Conservation (phyloP, 1,140 invertebrate genomes). For the Adelges cooleyi region DNA sequence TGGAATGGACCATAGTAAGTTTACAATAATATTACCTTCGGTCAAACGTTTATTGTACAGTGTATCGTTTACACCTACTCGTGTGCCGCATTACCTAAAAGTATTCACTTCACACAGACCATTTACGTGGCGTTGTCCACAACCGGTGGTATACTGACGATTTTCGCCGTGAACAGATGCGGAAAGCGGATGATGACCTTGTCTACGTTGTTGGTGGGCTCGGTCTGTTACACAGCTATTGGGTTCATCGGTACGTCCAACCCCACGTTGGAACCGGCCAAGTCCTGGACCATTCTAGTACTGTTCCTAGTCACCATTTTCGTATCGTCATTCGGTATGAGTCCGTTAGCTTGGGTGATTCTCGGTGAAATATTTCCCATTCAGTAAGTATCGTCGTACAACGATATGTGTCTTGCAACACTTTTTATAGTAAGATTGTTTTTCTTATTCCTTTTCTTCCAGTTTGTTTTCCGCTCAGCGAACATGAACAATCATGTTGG, state of each 20-base stretch:
- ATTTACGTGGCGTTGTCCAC: not conserved
- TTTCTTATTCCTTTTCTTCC: too few species aligned
- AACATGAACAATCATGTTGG: too few species aligned
- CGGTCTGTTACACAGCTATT: not conserved
- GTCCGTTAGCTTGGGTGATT: slow-evolving; percentile 25
- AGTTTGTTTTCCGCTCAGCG: too few species aligned
- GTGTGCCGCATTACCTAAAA: not conserved
- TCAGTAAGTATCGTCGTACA: slow-evolving; percentile 24
- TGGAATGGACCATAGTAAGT: slow-evolving; percentile 3
- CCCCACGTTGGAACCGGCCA: not conserved
- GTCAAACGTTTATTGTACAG: too few species aligned
- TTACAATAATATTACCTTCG: not conserved
- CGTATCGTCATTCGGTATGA: not conserved
- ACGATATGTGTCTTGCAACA: too few species aligned
- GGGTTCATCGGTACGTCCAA: not conserved
- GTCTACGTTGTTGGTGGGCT: not conserved
- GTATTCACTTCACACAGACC: not conserved
- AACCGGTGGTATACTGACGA: not conserved
- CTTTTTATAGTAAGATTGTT: too few species aligned
- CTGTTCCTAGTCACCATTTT: not conserved
- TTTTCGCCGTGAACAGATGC: not conserved
- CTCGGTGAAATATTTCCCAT: slow-evolving; percentile 30
- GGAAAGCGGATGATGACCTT: slow-evolving; percentile 3
- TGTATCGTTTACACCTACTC: too few species aligned
- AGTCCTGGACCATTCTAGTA: not conserved